Conservation (phyloP, 2,113 vertebrate species). For the Porphyrio hochstetteri region DNA sequence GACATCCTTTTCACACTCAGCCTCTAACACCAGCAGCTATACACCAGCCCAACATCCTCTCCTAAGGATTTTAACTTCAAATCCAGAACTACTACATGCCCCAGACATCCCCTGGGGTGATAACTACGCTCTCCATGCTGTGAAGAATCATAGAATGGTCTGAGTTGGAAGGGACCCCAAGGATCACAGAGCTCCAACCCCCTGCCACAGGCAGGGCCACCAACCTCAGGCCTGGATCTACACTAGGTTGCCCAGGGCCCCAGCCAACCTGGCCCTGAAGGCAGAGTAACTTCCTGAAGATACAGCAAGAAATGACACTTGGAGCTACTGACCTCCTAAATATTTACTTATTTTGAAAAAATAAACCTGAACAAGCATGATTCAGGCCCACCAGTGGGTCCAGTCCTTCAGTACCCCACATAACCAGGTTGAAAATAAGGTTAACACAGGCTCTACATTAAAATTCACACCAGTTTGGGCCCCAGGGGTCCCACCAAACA, state of each 20-base stretch:
- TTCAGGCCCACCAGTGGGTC: fast-evolving
- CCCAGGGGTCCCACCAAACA: background rate
- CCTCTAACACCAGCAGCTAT: background rate
- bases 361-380: fast-evolving
- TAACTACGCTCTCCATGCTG: fast-evolving
- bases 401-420: background rate
- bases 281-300: background rate
- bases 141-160: no score
- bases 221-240: no score
- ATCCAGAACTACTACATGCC: background rate
- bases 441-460: fast-evolving
- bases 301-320: fast-evolving
- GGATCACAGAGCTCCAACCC: no score
- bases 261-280: no score
- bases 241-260: no score
- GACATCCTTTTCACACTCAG: background rate
- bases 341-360: background rate
- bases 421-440: background rate
- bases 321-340: background rate
- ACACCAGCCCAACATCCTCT: no score
- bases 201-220: no score
- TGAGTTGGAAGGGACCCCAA: no score
- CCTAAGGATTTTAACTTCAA: background rate
- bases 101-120: background rate
- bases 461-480: background rate